Percentiles rank a stretch among this genome's conserved stretches.
phyloP scores from a whole-genome alignment of 2,113 vertebrate genomes.

The Anarhynchus alexandrinus region DNA sequence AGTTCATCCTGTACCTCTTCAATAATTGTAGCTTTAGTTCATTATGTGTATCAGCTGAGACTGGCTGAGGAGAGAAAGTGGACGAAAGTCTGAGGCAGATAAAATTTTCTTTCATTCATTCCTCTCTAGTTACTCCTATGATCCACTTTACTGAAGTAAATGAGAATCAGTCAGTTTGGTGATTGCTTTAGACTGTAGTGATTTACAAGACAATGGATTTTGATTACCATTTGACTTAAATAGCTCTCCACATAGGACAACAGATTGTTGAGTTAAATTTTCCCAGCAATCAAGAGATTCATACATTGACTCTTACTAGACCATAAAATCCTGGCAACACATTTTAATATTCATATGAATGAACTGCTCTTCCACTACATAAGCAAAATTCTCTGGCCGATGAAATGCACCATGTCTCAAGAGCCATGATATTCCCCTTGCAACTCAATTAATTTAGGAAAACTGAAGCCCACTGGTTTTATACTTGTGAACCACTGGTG shows the following conservation, averaged over 20 bases:
- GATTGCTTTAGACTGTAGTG: not conserved
- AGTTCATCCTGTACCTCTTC: not conserved
- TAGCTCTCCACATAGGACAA: not conserved
- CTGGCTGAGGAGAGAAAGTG: not conserved
- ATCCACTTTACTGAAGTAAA: not conserved
- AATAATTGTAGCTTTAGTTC: not conserved
- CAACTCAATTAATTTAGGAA: conserved; percentile 53
- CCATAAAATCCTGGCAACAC: not conserved
- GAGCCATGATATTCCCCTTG: not conserved
- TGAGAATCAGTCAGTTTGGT: not conserved
- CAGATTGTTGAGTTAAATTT: not conserved
- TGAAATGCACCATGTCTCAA: not conserved
- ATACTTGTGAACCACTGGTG: conserved; percentile 2
- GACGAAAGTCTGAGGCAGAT: not conserved
- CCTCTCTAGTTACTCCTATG: not conserved
- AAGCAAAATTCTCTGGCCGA: not conserved
- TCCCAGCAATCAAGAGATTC: not conserved
- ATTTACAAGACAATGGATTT: conserved; percentile 34
- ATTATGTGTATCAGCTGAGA: not conserved
- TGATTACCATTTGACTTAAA: conserved; percentile 23
- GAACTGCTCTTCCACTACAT: not conserved
- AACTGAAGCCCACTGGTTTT: conserved; percentile 10
- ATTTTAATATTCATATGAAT: conserved; percentile 27
- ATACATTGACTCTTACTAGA: conserved; percentile 29
- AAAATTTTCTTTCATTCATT: not conserved